Evolutionary conservation across 2,888 invertebrate genomes (phyloP).

Genomic region (Agonopterix alstromeriana): DNA sequence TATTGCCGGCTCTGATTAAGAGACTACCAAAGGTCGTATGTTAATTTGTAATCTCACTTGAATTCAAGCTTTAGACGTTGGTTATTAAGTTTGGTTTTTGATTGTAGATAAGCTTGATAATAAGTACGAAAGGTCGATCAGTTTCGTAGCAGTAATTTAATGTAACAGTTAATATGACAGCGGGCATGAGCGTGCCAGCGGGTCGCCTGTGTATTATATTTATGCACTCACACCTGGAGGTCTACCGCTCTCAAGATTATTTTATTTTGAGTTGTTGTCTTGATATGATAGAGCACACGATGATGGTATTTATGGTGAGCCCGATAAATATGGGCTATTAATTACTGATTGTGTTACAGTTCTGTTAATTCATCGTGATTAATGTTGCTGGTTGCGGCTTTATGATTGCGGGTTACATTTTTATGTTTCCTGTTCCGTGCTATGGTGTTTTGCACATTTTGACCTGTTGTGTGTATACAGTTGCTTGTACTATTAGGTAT

Average conservation of each 20-base stretch:
- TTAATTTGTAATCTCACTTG: background rate
- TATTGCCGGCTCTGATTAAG: slow-evolving; percentile 36
- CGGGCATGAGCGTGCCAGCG: slow-evolving; percentile 72
- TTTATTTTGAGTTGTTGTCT: slow-evolving; percentile 65
- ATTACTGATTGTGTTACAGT: slow-evolving; percentile 69
- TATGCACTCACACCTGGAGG: slow-evolving; percentile 76
- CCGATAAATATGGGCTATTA: slow-evolving; percentile 68
- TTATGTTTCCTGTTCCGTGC: background rate
- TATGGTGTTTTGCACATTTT: too few relatives aligned
- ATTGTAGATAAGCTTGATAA: slow-evolving; percentile 30
- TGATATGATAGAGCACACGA: slow-evolving; percentile 57
- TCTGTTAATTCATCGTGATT: slow-evolving; percentile 68
- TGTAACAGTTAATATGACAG: slow-evolving; percentile 77
- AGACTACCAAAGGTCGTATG: slow-evolving; percentile 24
- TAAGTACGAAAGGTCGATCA: slow-evolving; percentile 57
- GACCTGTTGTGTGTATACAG: too few relatives aligned
- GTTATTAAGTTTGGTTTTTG: slow-evolving; percentile 21
- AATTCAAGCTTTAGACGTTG: slow-evolving; percentile 13
- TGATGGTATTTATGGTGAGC: slow-evolving; percentile 59
- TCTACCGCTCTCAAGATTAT: slow-evolving; percentile 49
- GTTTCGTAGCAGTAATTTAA: slow-evolving; percentile 72
- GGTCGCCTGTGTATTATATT: slow-evolving; percentile 70
- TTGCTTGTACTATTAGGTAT: too few relatives aligned
- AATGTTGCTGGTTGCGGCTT: slow-evolving; percentile 30
- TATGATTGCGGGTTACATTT: slow-evolving; percentile 16